These are phyloP conservation scores for Subacronicta megacephala DNA, from an alignment of 2,888 invertebrate genomes.

Conservation along the genomic window DNA sequence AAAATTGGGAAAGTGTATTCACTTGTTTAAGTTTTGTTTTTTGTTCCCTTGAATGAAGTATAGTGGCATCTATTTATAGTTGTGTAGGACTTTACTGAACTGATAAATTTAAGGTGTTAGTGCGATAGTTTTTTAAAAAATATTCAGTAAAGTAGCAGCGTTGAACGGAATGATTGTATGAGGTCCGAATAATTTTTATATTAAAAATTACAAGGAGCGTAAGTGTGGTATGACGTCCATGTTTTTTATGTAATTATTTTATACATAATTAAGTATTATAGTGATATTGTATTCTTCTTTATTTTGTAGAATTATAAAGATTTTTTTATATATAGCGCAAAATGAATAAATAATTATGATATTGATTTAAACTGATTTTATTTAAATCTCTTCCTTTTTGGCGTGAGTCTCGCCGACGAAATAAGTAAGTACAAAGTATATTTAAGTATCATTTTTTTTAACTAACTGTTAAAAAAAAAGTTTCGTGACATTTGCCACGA, in stretches of 20 bases:
- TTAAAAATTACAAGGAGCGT: conserved; percentile 85
- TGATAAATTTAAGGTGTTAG: conserved; percentile 80
- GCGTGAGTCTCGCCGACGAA: no score
- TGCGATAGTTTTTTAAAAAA: conserved; percentile 74
- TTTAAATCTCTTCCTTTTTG: no score
- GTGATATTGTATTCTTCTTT: conserved; percentile 83
- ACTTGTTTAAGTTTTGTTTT: neutral
- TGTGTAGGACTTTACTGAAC: conserved; percentile 79
- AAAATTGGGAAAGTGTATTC: no score
- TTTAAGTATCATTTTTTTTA: no score
- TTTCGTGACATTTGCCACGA: no score
- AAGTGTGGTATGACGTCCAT: conserved; percentile 84
- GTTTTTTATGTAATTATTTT: conserved; percentile 78
- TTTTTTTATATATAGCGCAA: conserved; percentile 83
- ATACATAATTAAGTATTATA: conserved; percentile 84
- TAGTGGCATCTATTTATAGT: conserved; percentile 66
- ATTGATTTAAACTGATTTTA: conserved; percentile 66
- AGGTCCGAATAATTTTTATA: conserved; percentile 87
- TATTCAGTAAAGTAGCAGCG: conserved; percentile 70
- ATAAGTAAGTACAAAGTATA: no score
- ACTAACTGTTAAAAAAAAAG: no score
- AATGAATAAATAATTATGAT: conserved; percentile 79
- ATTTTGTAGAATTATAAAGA: conserved; percentile 84
- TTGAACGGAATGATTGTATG: conserved; percentile 67
- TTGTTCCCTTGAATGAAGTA: neutral